Evolutionary conservation across 1,140 invertebrate genomes (phyloP).

Genomic region (Papilio machaon): DNA sequence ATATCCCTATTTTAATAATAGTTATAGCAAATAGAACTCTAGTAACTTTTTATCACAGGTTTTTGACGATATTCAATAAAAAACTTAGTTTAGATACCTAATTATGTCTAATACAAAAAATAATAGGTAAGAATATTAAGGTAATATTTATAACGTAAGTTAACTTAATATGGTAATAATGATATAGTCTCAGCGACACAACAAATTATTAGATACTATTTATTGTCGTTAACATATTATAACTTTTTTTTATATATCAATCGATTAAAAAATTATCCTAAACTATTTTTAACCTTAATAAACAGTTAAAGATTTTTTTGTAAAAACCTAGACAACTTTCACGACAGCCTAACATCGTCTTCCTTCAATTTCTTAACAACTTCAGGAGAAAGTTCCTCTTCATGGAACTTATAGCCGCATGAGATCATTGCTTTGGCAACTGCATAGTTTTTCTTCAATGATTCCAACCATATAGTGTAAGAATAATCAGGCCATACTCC

Average conservation of each 20-base stretch:
- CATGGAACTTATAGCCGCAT: constrained; percentile 86
- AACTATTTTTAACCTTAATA: background rate
- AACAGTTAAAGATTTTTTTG: background rate
- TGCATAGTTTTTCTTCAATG: constrained; percentile 81
- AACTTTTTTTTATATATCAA: background rate
- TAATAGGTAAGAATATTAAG: background rate
- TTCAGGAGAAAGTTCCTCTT: constrained; percentile 75
- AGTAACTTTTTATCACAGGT: constrained; percentile 56
- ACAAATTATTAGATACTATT: background rate
- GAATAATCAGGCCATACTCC: constrained; percentile 87
- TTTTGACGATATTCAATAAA: constrained; percentile 62
- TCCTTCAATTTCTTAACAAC: constrained; percentile 66
- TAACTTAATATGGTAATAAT: background rate
- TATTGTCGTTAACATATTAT: background rate
- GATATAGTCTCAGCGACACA: background rate
- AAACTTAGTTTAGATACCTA: constrained; percentile 12
- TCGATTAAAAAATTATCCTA: background rate
- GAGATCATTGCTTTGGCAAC: constrained; percentile 85
- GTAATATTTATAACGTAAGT: background rate
- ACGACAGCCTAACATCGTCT: constrained; percentile 59
- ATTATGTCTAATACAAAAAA: background rate
- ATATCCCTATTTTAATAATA: background rate
- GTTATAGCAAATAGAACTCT: background rate
- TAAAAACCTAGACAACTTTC: background rate
- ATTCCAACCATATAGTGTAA: constrained; percentile 88